Base-by-base conservation (phyloP, 2,113 vertebrate genomes). In the Hippocampus barbouri region DNA sequence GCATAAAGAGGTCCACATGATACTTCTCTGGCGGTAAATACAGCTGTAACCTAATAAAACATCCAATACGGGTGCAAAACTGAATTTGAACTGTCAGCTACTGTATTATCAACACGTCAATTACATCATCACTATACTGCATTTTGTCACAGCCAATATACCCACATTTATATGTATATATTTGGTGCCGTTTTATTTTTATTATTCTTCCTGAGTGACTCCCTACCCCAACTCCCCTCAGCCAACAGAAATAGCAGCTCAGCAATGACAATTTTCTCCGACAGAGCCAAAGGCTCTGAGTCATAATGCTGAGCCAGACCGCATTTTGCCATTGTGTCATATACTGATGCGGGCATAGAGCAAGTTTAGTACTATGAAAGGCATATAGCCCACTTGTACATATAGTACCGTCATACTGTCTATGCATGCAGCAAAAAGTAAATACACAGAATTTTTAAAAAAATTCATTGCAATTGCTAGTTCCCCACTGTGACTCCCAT, bases 241-340 rank as follows among this genome's bases (percentile, higher is more conserved):
- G 67, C 72, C 77, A 83, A 49, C 61, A 21, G 6, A 77, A 82
- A 76, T 20, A 68, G 15, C 41, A 59, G 66, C 27, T 61, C 56
- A 71, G 25, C 57, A 64, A 34, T 38, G 30, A 78, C 7, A n/a
- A 27, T 59, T 71, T 71, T 60, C 18, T 68, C 30, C 57, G 6
- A 61, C 38, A 30, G 2, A 67, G 21, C 20, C 1, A 30, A 4
- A 72, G 21, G 14, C 1, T 69, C 54, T 89, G 86, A 89, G 72
- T 88, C 81, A 85, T 25, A 70, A 8, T 66, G 16, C 6, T 76
- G 83, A 69, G 67, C 51, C 76, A 74, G 66, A 73, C 70, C 14
- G 65, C 27, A 8, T 65, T 73, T 34, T 18, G 0, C 56, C 66
- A 69, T 64, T 38, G 38, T 34, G 38, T 78, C 79, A 61, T 8